Base-by-base conservation (phyloP, 2,888 invertebrate genomes). In the Drosophila longiperda region DNA sequence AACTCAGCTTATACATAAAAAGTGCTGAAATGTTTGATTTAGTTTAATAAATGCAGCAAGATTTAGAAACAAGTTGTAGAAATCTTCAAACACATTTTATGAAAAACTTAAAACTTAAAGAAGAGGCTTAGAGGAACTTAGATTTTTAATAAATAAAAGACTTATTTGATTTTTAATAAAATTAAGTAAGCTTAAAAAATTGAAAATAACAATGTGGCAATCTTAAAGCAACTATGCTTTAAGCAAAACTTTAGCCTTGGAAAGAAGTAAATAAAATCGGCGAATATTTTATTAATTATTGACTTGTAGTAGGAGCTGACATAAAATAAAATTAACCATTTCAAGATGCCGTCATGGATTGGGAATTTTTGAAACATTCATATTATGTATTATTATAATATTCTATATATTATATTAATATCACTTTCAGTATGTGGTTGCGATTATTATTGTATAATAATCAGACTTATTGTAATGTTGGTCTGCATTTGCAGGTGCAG, bases 141-240 rank as follows among this genome's bases (percentile, higher is more conserved):
- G 20, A 45, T 7, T 12, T 0, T 45, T 0, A 15, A 3, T 7
- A 23, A 1, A 4, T 1, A 0, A 0, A 7, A 7, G 12, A 12
- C 3, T 12, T 12, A 12, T 12, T 1, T 12, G 1, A 45, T 20
- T 45, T 20, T 20, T 1, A 45, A 7, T 45, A 17, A 45, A 45
- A 3, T 20, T 7, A 45, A 20, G 1, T 7, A 6, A 1, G 20
- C 3, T 20, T 2, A 12, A 1, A 1, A 12, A 42, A 12, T 3
- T 12, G 5, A 6, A 11, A n/a, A 6, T 20, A 11, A 20, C 1
- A 42, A 20, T 12, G 0, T 23, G 0, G 1, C 2, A 42, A 42
- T 20, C n/a, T 20, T 20, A 11, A 5, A 20, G 11, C 5, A 2
- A n/a, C n/a, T n/a, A n/a, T n/a, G n/a, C n/a, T 26, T 26, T 26